Conservation (phyloP, 2,797 vertebrate species). For the Leptatherina wallacei region DNA sequence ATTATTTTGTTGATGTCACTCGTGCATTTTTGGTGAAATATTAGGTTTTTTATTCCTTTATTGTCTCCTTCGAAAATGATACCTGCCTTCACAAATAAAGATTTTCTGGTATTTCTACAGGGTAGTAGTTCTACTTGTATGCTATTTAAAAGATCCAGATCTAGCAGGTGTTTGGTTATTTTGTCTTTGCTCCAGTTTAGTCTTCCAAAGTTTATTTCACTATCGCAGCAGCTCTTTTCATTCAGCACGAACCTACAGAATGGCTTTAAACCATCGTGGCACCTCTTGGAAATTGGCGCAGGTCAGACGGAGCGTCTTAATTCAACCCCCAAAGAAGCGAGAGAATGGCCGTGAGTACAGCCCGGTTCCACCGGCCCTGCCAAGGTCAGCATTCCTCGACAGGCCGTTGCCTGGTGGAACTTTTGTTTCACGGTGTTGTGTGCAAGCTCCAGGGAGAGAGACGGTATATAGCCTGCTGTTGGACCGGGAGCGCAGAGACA, state of each 20-base stretch:
- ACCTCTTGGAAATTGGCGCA: slow-evolving; percentile 53
- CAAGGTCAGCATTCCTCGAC: slow-evolving; percentile 82
- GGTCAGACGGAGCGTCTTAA: slow-evolving; percentile 60
- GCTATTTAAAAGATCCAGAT: too few species aligned
- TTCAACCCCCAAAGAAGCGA: slow-evolving; percentile 45
- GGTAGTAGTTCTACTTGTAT: too few species aligned
- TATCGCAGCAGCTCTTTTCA: background rate
- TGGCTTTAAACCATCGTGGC: slow-evolving; percentile 23
- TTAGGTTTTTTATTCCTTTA: background rate
- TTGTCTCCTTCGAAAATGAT: too few species aligned
- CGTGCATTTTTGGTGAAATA: background rate
- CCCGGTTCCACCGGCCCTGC: slow-evolving; percentile 67
- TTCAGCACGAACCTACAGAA: slow-evolving; percentile 19
- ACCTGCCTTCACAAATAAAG: too few species aligned
- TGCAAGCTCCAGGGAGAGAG: slow-evolving; percentile 66
- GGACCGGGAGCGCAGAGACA: slow-evolving; percentile 24
- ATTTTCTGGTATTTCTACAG: too few species aligned
- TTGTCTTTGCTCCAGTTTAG: background rate
- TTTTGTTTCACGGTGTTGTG: slow-evolving; percentile 71
- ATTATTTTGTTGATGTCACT: background rate
- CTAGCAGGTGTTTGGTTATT: background rate
- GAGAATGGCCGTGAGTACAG: slow-evolving; percentile 49
- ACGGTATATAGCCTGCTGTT: slow-evolving; percentile 40
- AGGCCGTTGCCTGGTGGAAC: slow-evolving; percentile 79
- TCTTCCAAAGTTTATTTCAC: background rate